Base-by-base conservation (phyloP, 2,797 vertebrate genomes). In the Danio tinwini region DNA sequence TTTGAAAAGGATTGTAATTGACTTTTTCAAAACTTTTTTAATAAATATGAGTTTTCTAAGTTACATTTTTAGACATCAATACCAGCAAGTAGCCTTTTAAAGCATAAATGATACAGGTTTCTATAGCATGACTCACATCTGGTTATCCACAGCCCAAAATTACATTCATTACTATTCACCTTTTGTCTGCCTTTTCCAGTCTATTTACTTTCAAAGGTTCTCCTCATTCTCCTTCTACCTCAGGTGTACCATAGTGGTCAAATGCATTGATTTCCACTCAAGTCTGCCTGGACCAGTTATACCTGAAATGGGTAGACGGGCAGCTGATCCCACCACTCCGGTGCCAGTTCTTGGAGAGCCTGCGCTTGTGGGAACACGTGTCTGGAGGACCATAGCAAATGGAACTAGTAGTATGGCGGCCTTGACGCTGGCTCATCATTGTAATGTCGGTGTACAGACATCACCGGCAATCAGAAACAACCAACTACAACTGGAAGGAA, bases 311-410 rank as follows among this genome's bases (percentile, higher is more conserved):
- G 93, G 93, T 83, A 93, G 93, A 88, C 87, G 93, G 82, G 93
- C 92, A 1, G 85, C 91, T 12, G 91, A 94, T 85, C 88, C 90
- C 82, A 90, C 90, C 70, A 92, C 92, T 82, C 90, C 93, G 0
- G 91, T 94, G 83, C 92, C 93, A 19, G 92, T 94, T 85, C 86
- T 94, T 59, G 93, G 92, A 44, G 88, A 93, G 53, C 92, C 93
- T 4, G 93, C 92, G 62, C 84, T 94, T 84, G 91, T 91, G 1
- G 93, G 92, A 16, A 87, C 90, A 56, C 92, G 88, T 0, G 85
- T 90, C 19, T 94, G 91, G 92, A 93, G 90, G 86, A 90, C 90
- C 1, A 87, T 84, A 81, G 89, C 84, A 16, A 90, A 90, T 81
- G 87, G 88, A 77, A 78, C 50, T 0, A 82, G 75, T 61, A 87